These are phyloP conservation scores for Empis stercorea DNA, from an alignment of 2,888 invertebrate genomes.

Conservation along the genomic window DNA sequence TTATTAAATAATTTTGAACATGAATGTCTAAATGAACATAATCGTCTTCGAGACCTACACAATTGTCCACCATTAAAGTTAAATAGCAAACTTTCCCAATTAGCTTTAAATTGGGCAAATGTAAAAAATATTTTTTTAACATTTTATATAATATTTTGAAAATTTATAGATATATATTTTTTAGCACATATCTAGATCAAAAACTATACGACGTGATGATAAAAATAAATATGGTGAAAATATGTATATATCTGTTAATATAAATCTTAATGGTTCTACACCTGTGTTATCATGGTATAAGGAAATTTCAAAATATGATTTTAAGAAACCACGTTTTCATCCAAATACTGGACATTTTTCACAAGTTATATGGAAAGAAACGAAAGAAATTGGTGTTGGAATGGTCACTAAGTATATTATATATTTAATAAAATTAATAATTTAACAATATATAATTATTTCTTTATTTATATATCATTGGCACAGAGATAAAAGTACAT, in stretches of 20 bases:
- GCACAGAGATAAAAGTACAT: constrained; percentile 44
- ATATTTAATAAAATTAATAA: too few relatives aligned
- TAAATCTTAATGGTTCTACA: constrained; percentile 49
- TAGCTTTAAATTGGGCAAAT: too few relatives aligned
- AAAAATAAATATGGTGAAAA: constrained; percentile 63
- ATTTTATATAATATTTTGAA: too few relatives aligned
- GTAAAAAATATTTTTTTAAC: too few relatives aligned
- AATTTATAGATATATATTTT: too few relatives aligned
- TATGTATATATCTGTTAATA: constrained; percentile 64
- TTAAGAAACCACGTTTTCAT: constrained; percentile 37
- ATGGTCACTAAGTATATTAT: constrained; percentile 37
- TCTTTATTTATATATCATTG: constrained; percentile 4
- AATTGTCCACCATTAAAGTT: too few relatives aligned
- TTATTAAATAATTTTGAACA: too few relatives aligned
- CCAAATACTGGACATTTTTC: constrained; percentile 69
- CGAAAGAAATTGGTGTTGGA: constrained; percentile 63
- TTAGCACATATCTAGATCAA: too few relatives aligned
- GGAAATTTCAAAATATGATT: constrained; percentile 55
- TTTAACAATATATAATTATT: neutral
- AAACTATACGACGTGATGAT: too few relatives aligned
- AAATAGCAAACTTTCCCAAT: too few relatives aligned
- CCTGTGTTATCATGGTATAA: constrained; percentile 71
- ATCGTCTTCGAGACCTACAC: too few relatives aligned
- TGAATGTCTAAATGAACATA: too few relatives aligned
- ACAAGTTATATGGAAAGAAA: constrained; percentile 70